Percentiles rank a stretch among this genome's conserved stretches.
phyloP scores from a whole-genome alignment of 2,797 vertebrate genomes.

The Cossypha caffra region DNA sequence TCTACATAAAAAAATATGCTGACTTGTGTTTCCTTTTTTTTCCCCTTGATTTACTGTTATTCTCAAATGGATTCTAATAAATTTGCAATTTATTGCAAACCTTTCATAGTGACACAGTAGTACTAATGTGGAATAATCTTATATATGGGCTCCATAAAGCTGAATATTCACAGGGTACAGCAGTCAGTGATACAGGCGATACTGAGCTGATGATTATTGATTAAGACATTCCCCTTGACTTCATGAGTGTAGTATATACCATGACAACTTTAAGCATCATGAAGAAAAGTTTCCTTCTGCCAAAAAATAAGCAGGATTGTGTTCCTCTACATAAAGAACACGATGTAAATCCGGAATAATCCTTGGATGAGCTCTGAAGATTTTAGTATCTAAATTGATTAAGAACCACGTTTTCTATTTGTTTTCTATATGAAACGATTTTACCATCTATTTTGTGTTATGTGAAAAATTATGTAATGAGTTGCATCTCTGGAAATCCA shows the following conservation, averaged over 20 bases:
- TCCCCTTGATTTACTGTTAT: constrained; percentile 4
- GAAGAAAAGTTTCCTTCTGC: not conserved
- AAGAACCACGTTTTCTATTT: not conserved
- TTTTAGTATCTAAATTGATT: not conserved
- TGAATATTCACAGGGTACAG: not conserved
- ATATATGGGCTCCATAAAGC: not conserved
- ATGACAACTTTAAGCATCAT: not conserved
- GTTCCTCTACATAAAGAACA: not conserved
- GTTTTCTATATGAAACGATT: not conserved
- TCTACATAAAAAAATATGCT: constrained; percentile 29
- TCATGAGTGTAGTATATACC: not conserved
- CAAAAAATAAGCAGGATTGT: not conserved
- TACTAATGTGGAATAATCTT: not conserved
- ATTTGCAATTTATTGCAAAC: not conserved
- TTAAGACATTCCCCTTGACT: not conserved
- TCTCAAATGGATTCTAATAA: not conserved
- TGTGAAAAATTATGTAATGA: not conserved
- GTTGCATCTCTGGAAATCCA: not conserved
- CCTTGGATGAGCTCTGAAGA: not conserved
- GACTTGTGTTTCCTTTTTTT: not conserved
- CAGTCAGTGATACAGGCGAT: not conserved
- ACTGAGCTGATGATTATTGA: not conserved
- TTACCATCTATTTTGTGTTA: not conserved
- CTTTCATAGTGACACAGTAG: not conserved
- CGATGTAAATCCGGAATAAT: not conserved